Evolutionary conservation across 2,888 invertebrate genomes (phyloP).

Genomic region (Allophyes oxyacanthae): DNA sequence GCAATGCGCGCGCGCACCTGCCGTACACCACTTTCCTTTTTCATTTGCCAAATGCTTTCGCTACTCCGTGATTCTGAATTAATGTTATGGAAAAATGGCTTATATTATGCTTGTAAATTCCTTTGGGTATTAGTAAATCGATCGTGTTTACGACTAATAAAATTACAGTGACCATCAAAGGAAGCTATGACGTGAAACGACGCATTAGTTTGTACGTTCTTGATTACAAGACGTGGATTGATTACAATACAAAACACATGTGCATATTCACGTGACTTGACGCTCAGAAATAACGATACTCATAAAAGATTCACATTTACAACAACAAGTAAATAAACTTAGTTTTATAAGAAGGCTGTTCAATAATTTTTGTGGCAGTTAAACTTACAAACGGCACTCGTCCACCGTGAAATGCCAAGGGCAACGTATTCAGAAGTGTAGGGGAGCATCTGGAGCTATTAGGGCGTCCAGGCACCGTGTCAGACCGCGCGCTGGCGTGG

Average conservation of each 20-base stretch:
- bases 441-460: constrained; percentile 66
- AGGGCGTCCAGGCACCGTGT: constrained; percentile 79
- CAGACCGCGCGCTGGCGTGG: constrained; percentile 70
- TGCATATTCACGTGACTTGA: not conserved
- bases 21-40: constrained; percentile 81
- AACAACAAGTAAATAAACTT: not conserved
- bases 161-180: constrained; percentile 16
- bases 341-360: constrained; percentile 21
- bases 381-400: constrained; percentile 26
- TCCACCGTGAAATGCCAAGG: constrained; percentile 56
- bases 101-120: constrained; percentile 23
- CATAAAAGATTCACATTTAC: too few species aligned
- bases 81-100: constrained; percentile 48
- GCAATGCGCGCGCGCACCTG: constrained; percentile 75
- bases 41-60: constrained; percentile 76
- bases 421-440: constrained; percentile 65
- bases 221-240: constrained; percentile 16
- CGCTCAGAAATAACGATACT: not conserved
- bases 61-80: constrained; percentile 54
- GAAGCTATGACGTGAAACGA: constrained; percentile 25
- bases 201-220: constrained; percentile 12
- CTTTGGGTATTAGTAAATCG: constrained; percentile 21
- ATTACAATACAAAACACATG: constrained; percentile 20
- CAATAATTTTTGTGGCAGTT: constrained; percentile 35
- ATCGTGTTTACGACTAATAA: constrained; percentile 35